Base-by-base conservation (phyloP, 1,140 invertebrate genomes). In the Micrasema longulum region DNA sequence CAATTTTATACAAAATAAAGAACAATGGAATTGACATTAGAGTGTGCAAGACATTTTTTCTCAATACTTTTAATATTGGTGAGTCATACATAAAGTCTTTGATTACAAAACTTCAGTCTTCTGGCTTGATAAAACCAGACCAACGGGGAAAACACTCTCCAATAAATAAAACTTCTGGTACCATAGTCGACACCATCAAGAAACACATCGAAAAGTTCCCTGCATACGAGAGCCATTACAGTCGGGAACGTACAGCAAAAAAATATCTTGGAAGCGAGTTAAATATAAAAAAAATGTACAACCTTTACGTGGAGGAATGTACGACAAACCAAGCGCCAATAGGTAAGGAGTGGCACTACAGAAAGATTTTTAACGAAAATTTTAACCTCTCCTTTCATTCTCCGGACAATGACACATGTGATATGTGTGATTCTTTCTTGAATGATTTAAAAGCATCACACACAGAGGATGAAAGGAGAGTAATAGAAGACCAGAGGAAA, bases 121-220 rank as follows among this genome's bases (percentile, higher is more conserved):
- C n/a, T n/a, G n/a, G n/a, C n/a, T n/a, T n/a, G n/a, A 43, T 43
- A 43, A 12, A 12, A 43, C 38, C 38, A 12, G 38, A 43, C 14
- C 38, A 43, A 43, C 7, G 38, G 14, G 1, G 7, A 43, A 43
- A 43, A 43, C 11, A 7, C n/a, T n/a, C n/a, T n/a, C n/a, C n/a
- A n/a, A n/a, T 43, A 43, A 2, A 10, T 1, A 43, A 43, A 1
- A 2, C 1, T 10, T 12, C 1, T 6, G 1, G 14, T 1, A 1
- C 1, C 1, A 1, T 2, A 1, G 1, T 43, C 1, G 16, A 50
- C 18, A n/a, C n/a, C 10, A 5, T 50, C 9, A 50, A 23, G 12
- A 26, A 53, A 22, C 50, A 53, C 50, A 26, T 53, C 12, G 12
- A 23, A 26, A 53, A 22, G 23, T 53, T 53, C 23, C 50, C 50